These are phyloP conservation scores for Sycophila texana DNA, from an alignment of 2,888 invertebrate species.

Conservation along the genomic window DNA sequence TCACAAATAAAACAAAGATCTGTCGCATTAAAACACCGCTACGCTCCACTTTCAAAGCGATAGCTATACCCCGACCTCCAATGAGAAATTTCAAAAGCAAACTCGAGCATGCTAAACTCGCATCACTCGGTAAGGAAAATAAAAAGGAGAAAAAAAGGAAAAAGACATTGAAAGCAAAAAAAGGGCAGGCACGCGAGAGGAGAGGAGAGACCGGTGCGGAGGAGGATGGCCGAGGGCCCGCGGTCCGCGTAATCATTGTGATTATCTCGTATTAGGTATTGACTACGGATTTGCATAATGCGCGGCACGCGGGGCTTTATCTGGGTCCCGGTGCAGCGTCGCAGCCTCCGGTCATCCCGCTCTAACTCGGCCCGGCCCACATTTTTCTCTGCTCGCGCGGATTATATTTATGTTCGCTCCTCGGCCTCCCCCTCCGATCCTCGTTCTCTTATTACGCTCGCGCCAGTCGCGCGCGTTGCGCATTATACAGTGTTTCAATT, in stretches of 20 bases:
- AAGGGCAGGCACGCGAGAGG: too few species aligned
- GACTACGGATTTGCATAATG: conserved; percentile 75
- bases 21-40: too few species aligned
- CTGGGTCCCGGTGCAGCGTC: not conserved
- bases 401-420: conserved; percentile 51
- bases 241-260: conserved; percentile 71
- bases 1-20: too few species aligned
- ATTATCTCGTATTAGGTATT: conserved; percentile 76
- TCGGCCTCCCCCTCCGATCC: too few species aligned
- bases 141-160: not conserved
- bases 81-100: not conserved
- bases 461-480: not conserved
- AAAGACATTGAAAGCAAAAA: too few species aligned
- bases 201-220: too few species aligned
- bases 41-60: too few species aligned
- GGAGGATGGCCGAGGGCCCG: not conserved
- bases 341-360: conserved; percentile 50
- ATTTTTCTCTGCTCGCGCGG: conserved; percentile 51
- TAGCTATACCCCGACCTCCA: too few species aligned
- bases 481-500: not conserved
- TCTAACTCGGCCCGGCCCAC: conserved; percentile 56
- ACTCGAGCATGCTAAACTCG: not conserved
- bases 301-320: conserved; percentile 41
- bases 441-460: too few species aligned
- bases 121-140: not conserved